Evolutionary conservation across 2,888 invertebrate genomes (phyloP), one percentile per base, ranked within the genome.

Genomic region (Morinoia aosen): DNA sequence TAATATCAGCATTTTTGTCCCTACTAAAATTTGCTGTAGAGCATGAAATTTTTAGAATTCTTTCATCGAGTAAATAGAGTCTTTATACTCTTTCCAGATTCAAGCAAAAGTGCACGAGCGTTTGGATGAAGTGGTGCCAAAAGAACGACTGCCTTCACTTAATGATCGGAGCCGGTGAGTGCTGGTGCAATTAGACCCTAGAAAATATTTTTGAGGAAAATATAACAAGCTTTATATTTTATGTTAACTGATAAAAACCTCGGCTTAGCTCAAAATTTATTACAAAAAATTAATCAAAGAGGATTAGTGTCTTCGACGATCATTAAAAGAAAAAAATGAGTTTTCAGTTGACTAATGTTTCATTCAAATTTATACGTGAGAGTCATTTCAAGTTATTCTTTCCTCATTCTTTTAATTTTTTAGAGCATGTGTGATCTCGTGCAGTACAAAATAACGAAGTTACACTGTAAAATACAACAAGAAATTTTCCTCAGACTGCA

Each of bases 141-240:
- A 39, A 90, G 90, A 90, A 12, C 90, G 90, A 40, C 90, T 90
- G 90, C 90, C 90, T 40, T 90, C 90, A 90, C 90, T 90, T 11
- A 90, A 90, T 19, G 90, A 90, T 7, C n/a, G 90, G 39, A 90
- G 48, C 48, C 90, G 40, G 90, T 90, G 90, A 90, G 90, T 40
- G 39, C 25, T 88, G 48, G 61, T 19, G 61, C 12, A 61, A 61
- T n/a, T 16, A 61, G 25, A 76, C 33, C 8, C 16, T 25, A 76
- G 2, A 10, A 25, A 25, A 16, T 16, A 33, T 76, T 76, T n/a
- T 76, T 33, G 25, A 76, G 12, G 16, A 76, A 10, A 25, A 33
- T 76, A 3, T 76, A 10, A 33, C n/a, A 76, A 76, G 0, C 33
- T 33, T 12, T 76, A 3, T 3, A 76, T 76, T 76, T 76, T 33